These are phyloP conservation scores for Camelus bactrianus DNA, from an alignment of 2,113 vertebrate genomes.

Conservation along the genomic window DNA sequence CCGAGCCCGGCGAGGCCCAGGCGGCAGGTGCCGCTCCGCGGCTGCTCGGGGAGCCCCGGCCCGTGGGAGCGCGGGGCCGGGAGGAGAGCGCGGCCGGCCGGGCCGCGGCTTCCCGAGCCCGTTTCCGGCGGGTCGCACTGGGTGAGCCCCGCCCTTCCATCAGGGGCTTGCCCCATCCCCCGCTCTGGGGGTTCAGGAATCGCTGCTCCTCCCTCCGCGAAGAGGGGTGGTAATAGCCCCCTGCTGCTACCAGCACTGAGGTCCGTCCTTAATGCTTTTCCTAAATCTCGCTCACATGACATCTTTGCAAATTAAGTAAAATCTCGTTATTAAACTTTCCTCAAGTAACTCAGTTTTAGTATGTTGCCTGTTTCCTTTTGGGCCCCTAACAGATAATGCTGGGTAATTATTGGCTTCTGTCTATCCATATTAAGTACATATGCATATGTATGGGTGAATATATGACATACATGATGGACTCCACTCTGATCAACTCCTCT, in stretches of 20 bases:
- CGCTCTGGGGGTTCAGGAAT: not conserved
- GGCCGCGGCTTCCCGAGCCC: not conserved
- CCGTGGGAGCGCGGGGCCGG: not conserved
- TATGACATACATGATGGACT: not conserved
- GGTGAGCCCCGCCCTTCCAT: not conserved
- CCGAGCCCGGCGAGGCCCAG: too few relatives aligned
- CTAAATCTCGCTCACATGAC: not conserved
- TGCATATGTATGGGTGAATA: not conserved
- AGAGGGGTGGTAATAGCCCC: not conserved
- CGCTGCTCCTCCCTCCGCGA: not conserved
- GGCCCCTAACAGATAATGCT: not conserved
- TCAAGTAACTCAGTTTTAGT: not conserved
- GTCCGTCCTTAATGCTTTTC: not conserved
- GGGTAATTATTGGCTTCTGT: not conserved
- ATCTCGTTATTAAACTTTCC: not conserved
- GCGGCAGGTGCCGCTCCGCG: too few relatives aligned
- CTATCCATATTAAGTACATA: not conserved
- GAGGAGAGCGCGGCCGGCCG: rapidly evolving
- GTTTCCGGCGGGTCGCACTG: not conserved
- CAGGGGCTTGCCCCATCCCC: rapidly evolving
- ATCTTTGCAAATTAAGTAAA: not conserved
- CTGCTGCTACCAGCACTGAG: not conserved
- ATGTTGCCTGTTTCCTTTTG: not conserved
- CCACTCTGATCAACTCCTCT: not conserved
- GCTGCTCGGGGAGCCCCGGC: not conserved